A percentile compares a stretch with the other conserved stretches of the same genome.
These are phyloP conservation scores for Digitonthophagus gazella DNA, from an alignment of 2,888 invertebrate species.

Conservation along the genomic window DNA sequence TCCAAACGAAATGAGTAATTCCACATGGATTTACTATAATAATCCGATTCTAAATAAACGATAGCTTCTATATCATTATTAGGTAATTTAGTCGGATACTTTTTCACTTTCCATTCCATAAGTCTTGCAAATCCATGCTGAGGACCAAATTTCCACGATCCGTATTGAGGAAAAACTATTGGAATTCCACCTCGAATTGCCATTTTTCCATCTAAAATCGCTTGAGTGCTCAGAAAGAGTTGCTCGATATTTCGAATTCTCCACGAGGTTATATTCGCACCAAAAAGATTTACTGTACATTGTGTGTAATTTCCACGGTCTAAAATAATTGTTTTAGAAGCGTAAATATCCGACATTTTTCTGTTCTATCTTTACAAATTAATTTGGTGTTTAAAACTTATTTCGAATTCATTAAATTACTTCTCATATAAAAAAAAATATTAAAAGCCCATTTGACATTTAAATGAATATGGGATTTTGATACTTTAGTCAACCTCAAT, in stretches of 20 bases:
- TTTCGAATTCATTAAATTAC: no score
- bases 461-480: no score
- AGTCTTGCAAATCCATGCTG: conserved; percentile 33
- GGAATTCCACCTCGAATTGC: conserved; percentile 33
- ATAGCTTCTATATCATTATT: conserved; percentile 26
- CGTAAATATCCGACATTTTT: no score
- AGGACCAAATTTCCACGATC: conserved; percentile 32
- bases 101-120: conserved; percentile 29
- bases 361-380: no score
- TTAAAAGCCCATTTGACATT: no score
- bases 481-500: no score
- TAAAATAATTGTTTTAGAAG: conserved; percentile 10
- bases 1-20: conserved; percentile 27
- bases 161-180: conserved; percentile 33
- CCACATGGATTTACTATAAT: conserved; percentile 30
- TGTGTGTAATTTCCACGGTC: conserved; percentile 33
- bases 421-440: no score
- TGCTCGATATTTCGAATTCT: conserved; percentile 33
- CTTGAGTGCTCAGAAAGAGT: conserved; percentile 29
- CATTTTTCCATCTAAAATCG: conserved; percentile 26
- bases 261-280: conserved; percentile 36
- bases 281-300: conserved; percentile 34
- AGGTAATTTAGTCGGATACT: conserved; percentile 25
- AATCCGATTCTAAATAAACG: conserved; percentile 21
- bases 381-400: no score